Base-by-base conservation (phyloP, 2,797 vertebrate species). In the Setipinna tenuifilis region DNA sequence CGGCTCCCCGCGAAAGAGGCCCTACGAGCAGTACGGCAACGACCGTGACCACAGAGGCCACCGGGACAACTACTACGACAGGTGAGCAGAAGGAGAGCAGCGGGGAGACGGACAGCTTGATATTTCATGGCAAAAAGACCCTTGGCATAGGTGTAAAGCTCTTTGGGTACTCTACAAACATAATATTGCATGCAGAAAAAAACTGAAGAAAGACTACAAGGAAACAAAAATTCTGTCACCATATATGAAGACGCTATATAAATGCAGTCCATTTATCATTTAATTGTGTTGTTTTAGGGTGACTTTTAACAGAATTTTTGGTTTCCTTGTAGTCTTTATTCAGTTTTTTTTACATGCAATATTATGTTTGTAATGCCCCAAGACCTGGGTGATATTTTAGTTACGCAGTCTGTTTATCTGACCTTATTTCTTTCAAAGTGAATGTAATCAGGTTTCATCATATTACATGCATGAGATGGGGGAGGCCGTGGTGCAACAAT, bases 21-120 rank as follows among this genome's bases (percentile, higher is more conserved):
- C 97, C 0, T 99, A 99, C 0, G 98, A 99, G 35, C 97, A 96
- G 93, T 99, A 99, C 91, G 95, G 95, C 93, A 98, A 98, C 0
- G 98, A 99, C 89, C 94, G 98, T 58, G 98, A 99, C 92, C 98
- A 99, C 93, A 84, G 98, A 25, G 96, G 96, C 1, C 97, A 99
- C 85, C 93, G 98, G 1, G 97, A 99, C 71, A 78, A 41, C 78
- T 99, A 99, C 88, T 99, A 99, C 0, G 98, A 99, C 94, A 97
- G 98, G 98, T 98, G 90, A 81, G 41, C n/a, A 46, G 35, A 68
- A 68, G 62, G 10, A 25, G 21, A 25, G 12, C 10, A 0, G 16
- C 23, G 28, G 9, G 11, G 23, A 25, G 0, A 11, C 10, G 11
- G 62, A 21, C 58, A 10, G 50, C 50, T 54, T 12, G 6, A 16